phyloP scores from a whole-genome alignment of 2,888 invertebrate species.

The Meghimatium bilineatum region DNA sequence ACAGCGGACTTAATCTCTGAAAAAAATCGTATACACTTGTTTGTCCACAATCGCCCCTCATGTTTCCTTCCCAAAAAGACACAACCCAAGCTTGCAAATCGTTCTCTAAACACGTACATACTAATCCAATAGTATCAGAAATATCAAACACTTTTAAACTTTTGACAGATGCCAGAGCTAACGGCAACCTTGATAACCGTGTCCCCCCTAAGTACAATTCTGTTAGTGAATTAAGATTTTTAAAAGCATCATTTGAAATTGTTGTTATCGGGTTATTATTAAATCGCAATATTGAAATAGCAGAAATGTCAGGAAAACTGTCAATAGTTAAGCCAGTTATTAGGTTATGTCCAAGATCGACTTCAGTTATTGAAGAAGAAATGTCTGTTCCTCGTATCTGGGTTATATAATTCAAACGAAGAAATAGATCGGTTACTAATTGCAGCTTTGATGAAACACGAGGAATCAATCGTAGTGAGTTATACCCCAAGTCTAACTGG shows the following conservation, averaged over 20 bases:
- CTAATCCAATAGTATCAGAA: neutral
- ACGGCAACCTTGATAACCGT: neutral
- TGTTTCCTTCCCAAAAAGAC: neutral
- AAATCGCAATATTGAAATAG: neutral
- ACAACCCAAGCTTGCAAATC: neutral
- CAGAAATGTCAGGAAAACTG: neutral
- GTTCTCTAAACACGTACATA: neutral
- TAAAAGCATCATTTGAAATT: neutral
- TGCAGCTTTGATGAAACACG: neutral
- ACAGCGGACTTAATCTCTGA: neutral
- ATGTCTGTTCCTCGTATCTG: neutral
- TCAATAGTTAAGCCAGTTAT: neutral
- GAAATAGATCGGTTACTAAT: neutral
- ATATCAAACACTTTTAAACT: neutral
- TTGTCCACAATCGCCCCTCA: neutral
- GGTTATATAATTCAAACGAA: neutral
- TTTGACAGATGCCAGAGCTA: neutral
- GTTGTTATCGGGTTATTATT: neutral
- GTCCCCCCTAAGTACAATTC: neutral
- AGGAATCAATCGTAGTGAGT: neutral
- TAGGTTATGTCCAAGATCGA: slow-evolving; percentile 1
- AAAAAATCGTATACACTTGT: neutral
- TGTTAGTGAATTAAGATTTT: neutral
- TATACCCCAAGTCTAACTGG: neutral
- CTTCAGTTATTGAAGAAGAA: neutral